phyloP scores from a whole-genome alignment of 1,140 invertebrate genomes.

The Aphelenchoides fujianensis region DNA sequence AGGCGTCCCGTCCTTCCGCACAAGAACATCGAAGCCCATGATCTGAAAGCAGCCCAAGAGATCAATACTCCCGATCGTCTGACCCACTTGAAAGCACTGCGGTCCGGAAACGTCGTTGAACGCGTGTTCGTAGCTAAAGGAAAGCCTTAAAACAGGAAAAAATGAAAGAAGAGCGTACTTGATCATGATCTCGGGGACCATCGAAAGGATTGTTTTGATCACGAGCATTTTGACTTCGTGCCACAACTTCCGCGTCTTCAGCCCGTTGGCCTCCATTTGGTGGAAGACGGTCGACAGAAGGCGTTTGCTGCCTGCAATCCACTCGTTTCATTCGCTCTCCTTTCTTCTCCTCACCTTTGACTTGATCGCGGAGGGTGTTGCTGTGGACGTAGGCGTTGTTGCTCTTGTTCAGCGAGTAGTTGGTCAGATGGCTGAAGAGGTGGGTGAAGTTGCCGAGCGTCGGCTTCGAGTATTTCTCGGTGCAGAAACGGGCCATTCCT shows the following conservation, averaged over 20 bases:
- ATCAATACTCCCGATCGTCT: not conserved
- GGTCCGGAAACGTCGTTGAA: conserved; percentile 61
- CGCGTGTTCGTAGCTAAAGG: conserved; percentile 61
- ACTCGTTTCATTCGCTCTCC: not conserved
- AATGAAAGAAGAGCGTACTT: conserved; percentile 1
- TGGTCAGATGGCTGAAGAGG: conserved; percentile 66
- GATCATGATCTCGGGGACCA: conserved; percentile 65
- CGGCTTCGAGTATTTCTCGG: conserved; percentile 63
- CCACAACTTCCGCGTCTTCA: conserved; percentile 63
- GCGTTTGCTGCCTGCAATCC: conserved; percentile 64
- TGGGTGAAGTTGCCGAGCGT: conserved; percentile 63
- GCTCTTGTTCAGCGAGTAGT: conserved; percentile 67
- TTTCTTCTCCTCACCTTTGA: conserved; percentile 65
- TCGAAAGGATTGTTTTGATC: conserved; percentile 66
- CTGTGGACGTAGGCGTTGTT: conserved; percentile 65
- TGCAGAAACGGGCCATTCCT: conserved; percentile 64
- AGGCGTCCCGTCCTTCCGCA: conserved; percentile 63
- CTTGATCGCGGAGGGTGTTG: conserved; percentile 62
- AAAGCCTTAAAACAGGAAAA: not conserved
- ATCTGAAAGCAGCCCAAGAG: conserved; percentile 59
- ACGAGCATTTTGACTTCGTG: conserved; percentile 64
- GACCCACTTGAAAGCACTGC: conserved; percentile 65
- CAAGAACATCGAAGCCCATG: conserved; percentile 66
- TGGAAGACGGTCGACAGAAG: conserved; percentile 65
- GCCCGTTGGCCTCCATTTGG: conserved; percentile 62